A percentile compares a stretch with the other conserved stretches of the same genome.
Evolutionary conservation across 2,113 vertebrate genomes (phyloP).

Genomic region (Tetrax tetrax): DNA sequence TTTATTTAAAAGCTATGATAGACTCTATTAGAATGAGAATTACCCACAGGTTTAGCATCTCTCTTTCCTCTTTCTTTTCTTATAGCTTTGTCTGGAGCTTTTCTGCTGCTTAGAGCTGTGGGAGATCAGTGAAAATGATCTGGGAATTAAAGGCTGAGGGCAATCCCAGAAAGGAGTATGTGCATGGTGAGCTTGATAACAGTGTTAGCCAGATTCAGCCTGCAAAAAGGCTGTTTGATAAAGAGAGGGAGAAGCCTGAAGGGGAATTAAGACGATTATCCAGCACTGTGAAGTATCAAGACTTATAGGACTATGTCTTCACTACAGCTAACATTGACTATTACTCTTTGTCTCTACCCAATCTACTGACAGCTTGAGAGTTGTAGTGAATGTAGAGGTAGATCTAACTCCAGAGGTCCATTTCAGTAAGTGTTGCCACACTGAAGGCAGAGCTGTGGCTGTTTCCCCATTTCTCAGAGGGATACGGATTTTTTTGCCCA

Average conservation of each 20-base stretch:
- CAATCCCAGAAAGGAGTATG: not conserved
- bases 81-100: not conserved
- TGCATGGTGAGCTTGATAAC: not conserved
- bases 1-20: not conserved
- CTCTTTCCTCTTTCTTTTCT: not conserved
- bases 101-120: not conserved
- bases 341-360: not conserved
- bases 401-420: not conserved
- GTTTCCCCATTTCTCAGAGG: not conserved
- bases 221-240: not conserved
- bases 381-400: not conserved
- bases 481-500: not conserved
- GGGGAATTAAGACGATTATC: not conserved
- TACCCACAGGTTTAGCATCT: not conserved
- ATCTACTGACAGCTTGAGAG: not conserved
- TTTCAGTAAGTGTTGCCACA: not conserved
- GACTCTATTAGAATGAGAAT: not conserved
- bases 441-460: not conserved
- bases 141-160: not conserved
- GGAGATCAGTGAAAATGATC: not conserved
- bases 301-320: not conserved
- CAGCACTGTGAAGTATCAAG: not conserved
- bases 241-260: not conserved
- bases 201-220: not conserved
- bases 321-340: not conserved